Conservation (phyloP, 2,888 invertebrate species). For the Calameuta filiformis region DNA sequence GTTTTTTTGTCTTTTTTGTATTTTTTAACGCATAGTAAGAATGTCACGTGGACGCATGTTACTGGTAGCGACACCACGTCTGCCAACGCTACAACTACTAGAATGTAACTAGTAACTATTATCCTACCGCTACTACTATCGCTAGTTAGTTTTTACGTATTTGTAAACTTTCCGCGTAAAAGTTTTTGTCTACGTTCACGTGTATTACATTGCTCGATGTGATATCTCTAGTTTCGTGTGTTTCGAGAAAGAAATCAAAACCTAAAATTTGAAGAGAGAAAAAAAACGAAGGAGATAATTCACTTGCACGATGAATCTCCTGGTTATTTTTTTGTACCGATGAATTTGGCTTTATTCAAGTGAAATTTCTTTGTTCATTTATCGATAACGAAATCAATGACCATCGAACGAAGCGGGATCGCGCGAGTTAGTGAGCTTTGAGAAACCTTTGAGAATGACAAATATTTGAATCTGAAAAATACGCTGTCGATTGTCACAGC, state of each 20-base stretch:
- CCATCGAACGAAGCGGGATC: not conserved
- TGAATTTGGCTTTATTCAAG: not conserved
- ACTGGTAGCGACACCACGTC: not conserved
- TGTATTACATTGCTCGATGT: slow-evolving; percentile 56
- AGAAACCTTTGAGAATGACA: slow-evolving; percentile 42
- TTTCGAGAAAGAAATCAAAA: slow-evolving; percentile 13
- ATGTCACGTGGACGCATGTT: not conserved
- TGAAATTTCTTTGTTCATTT: not conserved
- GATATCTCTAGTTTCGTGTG: slow-evolving; percentile 59
- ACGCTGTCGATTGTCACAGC: slow-evolving; percentile 61
- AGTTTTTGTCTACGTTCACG: slow-evolving; percentile 37
- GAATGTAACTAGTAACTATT: not conserved
- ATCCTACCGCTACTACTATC: not conserved
- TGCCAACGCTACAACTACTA: slow-evolving; percentile 2
- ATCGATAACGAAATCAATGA: not conserved
- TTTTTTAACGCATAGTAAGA: not conserved
- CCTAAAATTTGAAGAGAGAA: not conserved
- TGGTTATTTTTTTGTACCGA: not conserved
- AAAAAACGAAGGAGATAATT: not conserved
- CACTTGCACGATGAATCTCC: not conserved
- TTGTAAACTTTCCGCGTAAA: not conserved
- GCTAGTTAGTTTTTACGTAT: not conserved
- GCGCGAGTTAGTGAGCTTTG: not conserved
- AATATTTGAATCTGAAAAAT: slow-evolving; percentile 44
- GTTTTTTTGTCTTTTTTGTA: not conserved